Evolutionary conservation across 2,888 invertebrate genomes (phyloP).

Genomic region (Eucera pruinosa): DNA sequence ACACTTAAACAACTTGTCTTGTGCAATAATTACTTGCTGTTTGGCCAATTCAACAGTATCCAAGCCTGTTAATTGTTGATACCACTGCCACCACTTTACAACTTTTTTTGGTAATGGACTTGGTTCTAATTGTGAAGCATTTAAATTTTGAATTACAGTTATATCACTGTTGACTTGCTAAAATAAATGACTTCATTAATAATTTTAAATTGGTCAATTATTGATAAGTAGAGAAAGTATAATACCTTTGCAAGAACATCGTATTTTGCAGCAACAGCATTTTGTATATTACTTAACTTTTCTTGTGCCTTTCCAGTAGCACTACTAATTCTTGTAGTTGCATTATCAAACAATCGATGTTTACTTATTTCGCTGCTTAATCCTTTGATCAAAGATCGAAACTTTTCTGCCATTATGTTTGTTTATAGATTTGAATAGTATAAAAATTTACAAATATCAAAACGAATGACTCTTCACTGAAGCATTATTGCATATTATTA

Average conservation of each 20-base stretch:
- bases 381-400: slow-evolving; percentile 70
- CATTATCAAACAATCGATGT: slow-evolving; percentile 71
- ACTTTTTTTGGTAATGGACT: slow-evolving; percentile 76
- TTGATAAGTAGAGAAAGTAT: background rate
- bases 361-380: slow-evolving; percentile 72
- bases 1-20: slow-evolving; percentile 79
- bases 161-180: slow-evolving; percentile 75
- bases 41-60: slow-evolving; percentile 78
- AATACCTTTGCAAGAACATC: slow-evolving; percentile 77
- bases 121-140: slow-evolving; percentile 62
- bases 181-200: slow-evolving; percentile 17
- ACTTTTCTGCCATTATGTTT: slow-evolving; percentile 69
- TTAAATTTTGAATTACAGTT: slow-evolving; percentile 76
- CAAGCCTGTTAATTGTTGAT: slow-evolving; percentile 79
- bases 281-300: slow-evolving; percentile 73
- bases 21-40: slow-evolving; percentile 76
- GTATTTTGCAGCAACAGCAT: slow-evolving; percentile 74
- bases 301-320: slow-evolving; percentile 74
- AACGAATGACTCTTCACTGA: background rate
- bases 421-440: background rate
- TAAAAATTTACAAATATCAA: slow-evolving; percentile 1
- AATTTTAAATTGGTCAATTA: background rate
- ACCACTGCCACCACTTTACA: slow-evolving; percentile 80
- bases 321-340: slow-evolving; percentile 71
- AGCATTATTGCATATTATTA: background rate